These are phyloP conservation scores for Caenorhabditis briggsae DNA, from an alignment of 1,140 invertebrate genomes.

Conservation along the genomic window DNA sequence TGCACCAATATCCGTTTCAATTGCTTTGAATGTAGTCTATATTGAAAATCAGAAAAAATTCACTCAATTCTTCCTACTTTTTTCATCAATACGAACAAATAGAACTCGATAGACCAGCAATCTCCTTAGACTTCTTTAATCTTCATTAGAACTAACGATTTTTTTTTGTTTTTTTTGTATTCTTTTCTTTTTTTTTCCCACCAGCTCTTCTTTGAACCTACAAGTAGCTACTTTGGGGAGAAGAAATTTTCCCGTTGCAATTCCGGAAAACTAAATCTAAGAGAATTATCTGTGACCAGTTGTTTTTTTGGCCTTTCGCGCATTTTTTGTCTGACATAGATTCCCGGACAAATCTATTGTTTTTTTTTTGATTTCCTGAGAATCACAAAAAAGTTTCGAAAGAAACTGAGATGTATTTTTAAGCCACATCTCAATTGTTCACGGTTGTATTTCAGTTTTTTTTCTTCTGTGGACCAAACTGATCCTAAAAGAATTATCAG, in stretches of 20 bases:
- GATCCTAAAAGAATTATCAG: too few relatives aligned
- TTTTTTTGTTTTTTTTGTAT: not conserved
- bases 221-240: conserved; percentile 30
- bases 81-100: conserved; percentile 24
- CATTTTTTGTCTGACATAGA: not conserved
- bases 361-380: not conserved
- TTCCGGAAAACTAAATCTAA: conserved; percentile 20
- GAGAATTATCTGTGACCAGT: conserved; percentile 9
- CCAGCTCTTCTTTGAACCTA: not conserved
- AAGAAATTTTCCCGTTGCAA: conserved; percentile 2
- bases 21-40: not conserved
- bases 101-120: not conserved
- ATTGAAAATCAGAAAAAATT: conserved; percentile 6
- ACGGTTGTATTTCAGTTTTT: too few relatives aligned
- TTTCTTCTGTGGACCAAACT: too few relatives aligned
- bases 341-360: not conserved
- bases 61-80: not conserved
- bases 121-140: not conserved
- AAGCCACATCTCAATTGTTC: too few relatives aligned
- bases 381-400: too few relatives aligned
- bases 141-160: not conserved
- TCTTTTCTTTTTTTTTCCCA: not conserved
- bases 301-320: not conserved
- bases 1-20: not conserved
- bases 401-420: too few relatives aligned